These are phyloP conservation scores for Eulithis testata DNA, from an alignment of 2,888 invertebrate species.

Conservation along the genomic window DNA sequence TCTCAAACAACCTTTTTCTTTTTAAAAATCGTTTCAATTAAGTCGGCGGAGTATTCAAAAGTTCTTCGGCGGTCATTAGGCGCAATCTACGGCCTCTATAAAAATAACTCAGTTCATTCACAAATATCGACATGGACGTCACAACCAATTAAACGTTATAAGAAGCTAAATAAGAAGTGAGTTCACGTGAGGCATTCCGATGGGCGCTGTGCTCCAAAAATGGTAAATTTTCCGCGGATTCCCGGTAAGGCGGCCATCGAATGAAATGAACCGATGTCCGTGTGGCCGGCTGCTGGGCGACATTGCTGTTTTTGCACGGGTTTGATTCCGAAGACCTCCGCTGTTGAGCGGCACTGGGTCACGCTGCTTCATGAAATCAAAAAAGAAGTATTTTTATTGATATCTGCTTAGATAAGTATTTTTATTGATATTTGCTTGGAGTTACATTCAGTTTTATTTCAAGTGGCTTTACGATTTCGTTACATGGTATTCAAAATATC, in stretches of 20 bases:
- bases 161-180: slow-evolving; percentile 23
- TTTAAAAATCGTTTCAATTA: neutral
- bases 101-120: slow-evolving; percentile 37
- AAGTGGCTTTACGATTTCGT: neutral
- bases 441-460: neutral
- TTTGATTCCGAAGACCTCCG: slow-evolving; percentile 46
- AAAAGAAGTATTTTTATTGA: neutral
- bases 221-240: slow-evolving; percentile 49
- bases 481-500: no score
- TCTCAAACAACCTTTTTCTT: neutral
- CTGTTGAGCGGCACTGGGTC: slow-evolving; percentile 39
- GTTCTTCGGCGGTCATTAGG: neutral
- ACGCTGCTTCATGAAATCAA: slow-evolving; percentile 3
- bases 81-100: slow-evolving; percentile 5
- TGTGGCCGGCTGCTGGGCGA: slow-evolving; percentile 30
- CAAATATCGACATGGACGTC: slow-evolving; percentile 32
- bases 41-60: neutral
- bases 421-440: neutral
- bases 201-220: slow-evolving; percentile 32
- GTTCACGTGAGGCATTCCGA: slow-evolving; percentile 26
- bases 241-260: slow-evolving; percentile 42
- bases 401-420: neutral
- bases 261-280: slow-evolving; percentile 41
- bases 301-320: slow-evolving; percentile 50
- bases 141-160: slow-evolving; percentile 34